These are phyloP conservation scores for Aplidium turbinatum DNA, from an alignment of 23 tunicate genomes.

Conservation along the genomic window DNA sequence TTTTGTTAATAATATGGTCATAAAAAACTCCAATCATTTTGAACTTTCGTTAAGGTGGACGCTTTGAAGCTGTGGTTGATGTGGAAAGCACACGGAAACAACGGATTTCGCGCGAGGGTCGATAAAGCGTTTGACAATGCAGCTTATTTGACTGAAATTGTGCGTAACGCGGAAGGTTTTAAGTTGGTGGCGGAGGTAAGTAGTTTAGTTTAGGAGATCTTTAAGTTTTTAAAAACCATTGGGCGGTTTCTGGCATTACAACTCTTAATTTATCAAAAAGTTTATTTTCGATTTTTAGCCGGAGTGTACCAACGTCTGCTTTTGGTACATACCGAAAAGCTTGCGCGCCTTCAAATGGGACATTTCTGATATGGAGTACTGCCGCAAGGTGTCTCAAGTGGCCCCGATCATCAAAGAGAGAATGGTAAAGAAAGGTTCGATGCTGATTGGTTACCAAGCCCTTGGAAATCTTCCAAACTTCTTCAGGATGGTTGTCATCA, in stretches of 20 bases:
- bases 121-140: slow-evolving; percentile 70
- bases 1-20: no score
- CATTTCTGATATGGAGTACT: slow-evolving; percentile 24
- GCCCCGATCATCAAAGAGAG: slow-evolving; percentile 65
- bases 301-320: slow-evolving; percentile 82
- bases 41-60: no score
- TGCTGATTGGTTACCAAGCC: slow-evolving; percentile 67
- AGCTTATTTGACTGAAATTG: slow-evolving; percentile 34
- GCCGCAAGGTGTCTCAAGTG: slow-evolving; percentile 35
- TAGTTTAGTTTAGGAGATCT: not conserved
- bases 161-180: slow-evolving; percentile 48
- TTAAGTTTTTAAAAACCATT: no score
- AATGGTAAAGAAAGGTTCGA: slow-evolving; percentile 46
- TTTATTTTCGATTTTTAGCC: no score
- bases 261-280: no score
- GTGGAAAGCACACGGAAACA: slow-evolving; percentile 73
- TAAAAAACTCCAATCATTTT: no score
- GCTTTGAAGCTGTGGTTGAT: slow-evolving; percentile 73
- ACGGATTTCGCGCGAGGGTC: slow-evolving; percentile 42
- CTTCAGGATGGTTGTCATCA: slow-evolving; percentile 83
- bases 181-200: slow-evolving; percentile 52
- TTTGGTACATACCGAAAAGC: slow-evolving; percentile 70
- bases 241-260: no score
- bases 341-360: slow-evolving; percentile 46
- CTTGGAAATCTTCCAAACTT: slow-evolving; percentile 64